These are phyloP conservation scores for Bufo gargarizans DNA, from an alignment of 2,113 vertebrate species.

Conservation along the genomic window DNA sequence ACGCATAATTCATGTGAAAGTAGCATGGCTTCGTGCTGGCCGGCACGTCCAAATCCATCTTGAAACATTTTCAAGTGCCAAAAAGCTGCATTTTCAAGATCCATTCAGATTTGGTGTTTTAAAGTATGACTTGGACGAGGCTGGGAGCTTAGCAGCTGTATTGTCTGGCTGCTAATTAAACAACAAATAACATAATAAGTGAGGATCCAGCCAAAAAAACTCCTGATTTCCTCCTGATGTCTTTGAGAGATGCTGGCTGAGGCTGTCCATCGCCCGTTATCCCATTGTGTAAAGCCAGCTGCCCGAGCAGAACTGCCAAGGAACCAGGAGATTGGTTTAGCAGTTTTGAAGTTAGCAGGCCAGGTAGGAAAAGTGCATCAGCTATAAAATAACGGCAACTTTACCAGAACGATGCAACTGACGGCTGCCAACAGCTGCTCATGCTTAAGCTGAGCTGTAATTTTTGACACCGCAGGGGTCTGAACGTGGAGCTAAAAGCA, in stretches of 20 bases:
- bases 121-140: slow-evolving; percentile 17
- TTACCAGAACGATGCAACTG: not conserved
- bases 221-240: slow-evolving; percentile 48
- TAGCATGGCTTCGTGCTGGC: not conserved
- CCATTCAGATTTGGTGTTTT: slow-evolving; percentile 26
- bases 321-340: slow-evolving; percentile 9
- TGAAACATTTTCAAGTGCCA: slow-evolving; percentile 20
- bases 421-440: slow-evolving; percentile 24
- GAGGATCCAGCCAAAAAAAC: slow-evolving; percentile 24
- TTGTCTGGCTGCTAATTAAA: slow-evolving; percentile 49
- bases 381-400: slow-evolving; percentile 6
- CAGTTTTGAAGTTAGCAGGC: slow-evolving; percentile 22
- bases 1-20: slow-evolving; percentile 31
- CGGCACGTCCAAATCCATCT: slow-evolving; percentile 7
- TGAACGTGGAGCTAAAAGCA: not conserved
- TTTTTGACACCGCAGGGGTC: slow-evolving; percentile 14
- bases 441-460: not conserved
- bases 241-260: slow-evolving; percentile 35
- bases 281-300: slow-evolving; percentile 42
- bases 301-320: slow-evolving; percentile 31
- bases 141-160: slow-evolving; percentile 35
- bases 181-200: slow-evolving; percentile 50
- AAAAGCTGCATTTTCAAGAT: slow-evolving; percentile 45
- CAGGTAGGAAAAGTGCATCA: slow-evolving; percentile 33
- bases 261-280: slow-evolving; percentile 31